Evolutionary conservation across 1,140 invertebrate genomes (phyloP).

Genomic region (Brachionus rotundiformis): DNA sequence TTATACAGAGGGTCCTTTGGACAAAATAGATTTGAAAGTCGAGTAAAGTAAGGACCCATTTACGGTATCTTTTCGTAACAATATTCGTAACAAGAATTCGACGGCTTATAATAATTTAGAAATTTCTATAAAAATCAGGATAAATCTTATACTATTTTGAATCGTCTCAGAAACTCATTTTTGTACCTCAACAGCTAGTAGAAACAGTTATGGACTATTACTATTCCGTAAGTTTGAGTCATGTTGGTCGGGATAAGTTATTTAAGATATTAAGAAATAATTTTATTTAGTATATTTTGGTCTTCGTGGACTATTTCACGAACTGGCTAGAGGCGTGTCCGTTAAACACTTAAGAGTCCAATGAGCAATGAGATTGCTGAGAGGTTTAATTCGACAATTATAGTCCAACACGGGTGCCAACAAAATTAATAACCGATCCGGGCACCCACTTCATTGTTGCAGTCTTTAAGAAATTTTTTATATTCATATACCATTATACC

Average conservation of each 20-base stretch:
- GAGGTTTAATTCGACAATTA: neutral
- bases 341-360: neutral
- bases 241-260: neutral
- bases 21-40: neutral
- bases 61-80: neutral
- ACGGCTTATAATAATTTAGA: neutral
- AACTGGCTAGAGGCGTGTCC: neutral
- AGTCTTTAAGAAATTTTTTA: neutral
- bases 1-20: neutral
- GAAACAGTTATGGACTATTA: neutral
- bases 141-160: neutral
- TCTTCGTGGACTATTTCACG: no score
- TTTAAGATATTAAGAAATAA: neutral
- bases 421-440: neutral
- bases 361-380: neutral
- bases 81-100: neutral
- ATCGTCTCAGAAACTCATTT: neutral
- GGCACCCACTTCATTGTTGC: neutral
- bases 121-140: neutral
- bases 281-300: neutral
- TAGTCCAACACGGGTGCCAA: neutral
- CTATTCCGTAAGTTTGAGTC: neutral
- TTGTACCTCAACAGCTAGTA: neutral
- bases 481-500: no score
- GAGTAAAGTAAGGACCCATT: neutral